These are phyloP conservation scores for Holotrichia oblita DNA, from an alignment of 1,140 invertebrate genomes.

Conservation along the genomic window DNA sequence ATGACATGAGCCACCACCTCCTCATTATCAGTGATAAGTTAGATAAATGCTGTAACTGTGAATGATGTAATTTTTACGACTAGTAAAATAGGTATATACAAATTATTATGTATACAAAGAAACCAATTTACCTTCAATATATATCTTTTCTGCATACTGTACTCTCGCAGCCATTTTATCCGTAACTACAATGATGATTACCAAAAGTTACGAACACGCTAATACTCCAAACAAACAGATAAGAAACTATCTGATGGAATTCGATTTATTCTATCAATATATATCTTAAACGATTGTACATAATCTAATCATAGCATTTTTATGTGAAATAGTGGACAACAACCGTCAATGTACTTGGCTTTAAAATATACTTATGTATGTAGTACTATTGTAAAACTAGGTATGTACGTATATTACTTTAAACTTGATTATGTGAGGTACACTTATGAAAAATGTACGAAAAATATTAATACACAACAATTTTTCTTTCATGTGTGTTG, in stretches of 20 bases:
- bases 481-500: too few relatives aligned
- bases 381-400: too few relatives aligned
- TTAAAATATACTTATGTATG: neutral
- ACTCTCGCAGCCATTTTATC: neutral
- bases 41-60: neutral
- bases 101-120: neutral
- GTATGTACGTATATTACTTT: neutral
- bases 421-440: neutral
- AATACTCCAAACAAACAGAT: neutral
- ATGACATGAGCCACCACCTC: neutral
- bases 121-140: neutral
- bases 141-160: neutral
- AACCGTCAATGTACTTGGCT: neutral
- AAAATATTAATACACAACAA: too few relatives aligned
- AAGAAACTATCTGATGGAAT: neutral
- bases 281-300: neutral
- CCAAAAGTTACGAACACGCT: neutral
- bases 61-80: neutral
- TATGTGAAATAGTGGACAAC: neutral
- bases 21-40: neutral
- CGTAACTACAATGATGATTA: neutral
- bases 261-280: neutral
- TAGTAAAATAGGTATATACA: neutral
- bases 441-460: too few relatives aligned
- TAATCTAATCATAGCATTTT: neutral